Conservation (phyloP, 2,888 invertebrate genomes). For the Campoplex capitator region DNA sequence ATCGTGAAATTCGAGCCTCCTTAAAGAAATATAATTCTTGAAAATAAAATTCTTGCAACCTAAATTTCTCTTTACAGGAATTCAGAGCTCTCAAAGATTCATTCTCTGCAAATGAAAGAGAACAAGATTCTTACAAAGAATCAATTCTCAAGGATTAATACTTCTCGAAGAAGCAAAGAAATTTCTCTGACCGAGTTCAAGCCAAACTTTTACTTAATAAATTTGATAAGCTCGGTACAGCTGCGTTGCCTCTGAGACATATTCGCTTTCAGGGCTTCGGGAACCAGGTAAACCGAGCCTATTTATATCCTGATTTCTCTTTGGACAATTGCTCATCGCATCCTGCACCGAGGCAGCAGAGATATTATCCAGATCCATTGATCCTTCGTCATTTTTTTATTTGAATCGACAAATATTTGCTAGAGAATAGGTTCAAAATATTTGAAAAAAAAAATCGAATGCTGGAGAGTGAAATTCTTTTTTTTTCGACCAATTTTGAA, state of each 20-base stretch:
- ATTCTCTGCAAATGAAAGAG: not conserved
- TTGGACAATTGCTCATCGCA: conserved; percentile 29
- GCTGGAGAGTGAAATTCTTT: not conserved
- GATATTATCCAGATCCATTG: not conserved
- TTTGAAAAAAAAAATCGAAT: not conserved
- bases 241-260: not conserved
- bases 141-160: not conserved
- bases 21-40: not conserved
- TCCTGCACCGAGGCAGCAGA: not conserved
- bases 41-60: not conserved
- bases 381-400: not conserved
- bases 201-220: conserved; percentile 8
- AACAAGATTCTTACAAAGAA: not conserved
- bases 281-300: conserved; percentile 26
- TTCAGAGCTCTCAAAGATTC: not conserved
- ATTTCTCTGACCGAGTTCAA: conserved; percentile 42
- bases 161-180: not conserved
- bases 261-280: conserved; percentile 58
- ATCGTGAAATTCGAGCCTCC: not conserved
- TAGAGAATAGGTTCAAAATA: not conserved
- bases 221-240: conserved; percentile 1
- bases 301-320: conserved; percentile 30
- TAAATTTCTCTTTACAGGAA: not conserved
- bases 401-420: not conserved
- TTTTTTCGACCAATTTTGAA: no score